These are phyloP conservation scores for Dipodomys spectabilis DNA, from an alignment of 2,113 vertebrate genomes.

Conservation along the genomic window DNA sequence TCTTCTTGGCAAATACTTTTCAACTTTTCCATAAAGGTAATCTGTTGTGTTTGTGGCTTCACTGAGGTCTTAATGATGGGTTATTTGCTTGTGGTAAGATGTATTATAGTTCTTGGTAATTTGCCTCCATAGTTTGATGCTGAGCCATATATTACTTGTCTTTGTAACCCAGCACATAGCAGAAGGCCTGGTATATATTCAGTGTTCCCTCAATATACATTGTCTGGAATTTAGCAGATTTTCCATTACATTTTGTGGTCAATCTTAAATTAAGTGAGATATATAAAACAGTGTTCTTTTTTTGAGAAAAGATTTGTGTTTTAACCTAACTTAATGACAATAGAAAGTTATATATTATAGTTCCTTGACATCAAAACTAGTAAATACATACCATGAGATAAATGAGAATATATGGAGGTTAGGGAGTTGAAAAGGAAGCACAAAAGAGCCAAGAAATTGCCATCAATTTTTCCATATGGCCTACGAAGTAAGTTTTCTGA, in stretches of 20 bases:
- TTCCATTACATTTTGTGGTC: conserved; percentile 45
- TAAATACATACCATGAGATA: background rate
- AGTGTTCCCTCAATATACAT: conserved; percentile 37
- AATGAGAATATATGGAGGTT: background rate
- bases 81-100: background rate
- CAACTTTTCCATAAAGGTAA: background rate
- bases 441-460: background rate
- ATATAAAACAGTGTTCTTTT: background rate
- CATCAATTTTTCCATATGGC: background rate
- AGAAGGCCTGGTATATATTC: background rate
- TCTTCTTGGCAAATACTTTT: conserved; percentile 7
- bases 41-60: background rate
- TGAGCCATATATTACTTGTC: background rate
- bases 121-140: background rate
- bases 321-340: conserved; percentile 15
- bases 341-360: background rate
- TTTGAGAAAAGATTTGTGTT: conserved; percentile 13
- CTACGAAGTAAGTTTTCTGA: background rate
- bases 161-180: background rate
- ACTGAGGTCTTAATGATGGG: background rate
- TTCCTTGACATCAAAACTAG: conserved; percentile 38
- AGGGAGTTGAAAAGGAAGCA: background rate
- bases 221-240: conserved; percentile 45
- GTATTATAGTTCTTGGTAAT: background rate
- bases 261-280: conserved; percentile 45